Conservation (phyloP, 2,888 invertebrate species). For the Harpagoxenus sublaevis region DNA sequence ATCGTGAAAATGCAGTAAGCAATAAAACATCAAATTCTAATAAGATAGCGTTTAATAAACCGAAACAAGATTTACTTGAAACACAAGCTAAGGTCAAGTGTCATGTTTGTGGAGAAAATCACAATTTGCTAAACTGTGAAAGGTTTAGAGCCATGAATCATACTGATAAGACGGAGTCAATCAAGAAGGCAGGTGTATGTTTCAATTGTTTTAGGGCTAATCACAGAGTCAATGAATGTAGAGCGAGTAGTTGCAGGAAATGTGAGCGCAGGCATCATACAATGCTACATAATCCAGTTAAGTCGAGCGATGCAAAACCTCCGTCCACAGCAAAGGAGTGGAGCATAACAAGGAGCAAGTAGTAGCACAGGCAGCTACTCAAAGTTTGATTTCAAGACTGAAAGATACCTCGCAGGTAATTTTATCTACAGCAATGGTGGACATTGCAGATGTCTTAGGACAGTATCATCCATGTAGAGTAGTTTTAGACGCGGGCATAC, state of each 20-base stretch:
- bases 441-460: not conserved
- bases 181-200: not conserved
- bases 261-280: slow-evolving; percentile 28
- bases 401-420: not conserved
- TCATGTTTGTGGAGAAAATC: not conserved
- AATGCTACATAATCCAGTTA: not conserved
- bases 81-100: not conserved
- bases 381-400: not conserved
- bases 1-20: too few relatives aligned
- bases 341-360: too few relatives aligned
- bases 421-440: not conserved
- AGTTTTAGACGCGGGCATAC: slow-evolving; percentile 12
- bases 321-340: too few relatives aligned
- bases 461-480: not conserved
- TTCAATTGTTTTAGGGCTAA: slow-evolving; percentile 25
- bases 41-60: not conserved
- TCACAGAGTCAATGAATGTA: not conserved
- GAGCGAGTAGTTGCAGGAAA: not conserved
- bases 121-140: not conserved
- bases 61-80: not conserved
- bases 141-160: not conserved
- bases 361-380: too few relatives aligned
- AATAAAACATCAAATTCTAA: too few relatives aligned
- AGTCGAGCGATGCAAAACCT: too few relatives aligned
- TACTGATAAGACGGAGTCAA: not conserved